Base-by-base conservation (phyloP, 2,797 vertebrate species). In the Argyrosomus regius region DNA sequence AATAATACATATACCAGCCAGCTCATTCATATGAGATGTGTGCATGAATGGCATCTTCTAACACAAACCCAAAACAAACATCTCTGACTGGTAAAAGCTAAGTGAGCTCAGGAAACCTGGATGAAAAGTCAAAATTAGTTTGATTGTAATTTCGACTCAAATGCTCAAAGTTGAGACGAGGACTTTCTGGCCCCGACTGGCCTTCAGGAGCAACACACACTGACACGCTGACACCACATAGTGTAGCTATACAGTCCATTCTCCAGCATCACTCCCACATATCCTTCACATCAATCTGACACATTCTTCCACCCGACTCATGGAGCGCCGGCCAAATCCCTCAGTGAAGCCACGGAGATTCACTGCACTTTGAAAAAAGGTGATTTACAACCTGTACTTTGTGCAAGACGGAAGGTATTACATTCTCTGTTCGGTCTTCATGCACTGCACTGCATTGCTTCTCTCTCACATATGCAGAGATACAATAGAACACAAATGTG, bases 321-420 rank as follows among this genome's bases (percentile, higher is more conserved):
- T 1, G 20, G 52, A 57, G 13, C 48, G 16, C 5, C 54, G 41
- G 53, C 6, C 58, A 9, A 68, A 39, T 64, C 62, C 53, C 67
- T 60, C 46, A 50, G 63, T 8, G 53, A 62, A 75, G 68, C 60
- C 68, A 13, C 76, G 6, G 50, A 75, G 58, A 64, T 54, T 45
- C 66, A 24, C 43, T n/a, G 18, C 46, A 22, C 70, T 70, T 59
- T 49, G 48, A 63, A 22, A 57, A 46, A 62, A 39, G 45, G 26
- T 65, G 45, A 71, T 77, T 75, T 73, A 65, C 43, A 43, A 56
- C 66, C 53, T 72, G n/a, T 39, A 59, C 60, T 54, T 65, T 72
- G 61, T 74, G 41, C 41, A 41, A 52, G 52, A 72, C 45, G 57
- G 20, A 72, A 31, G 14, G 48, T 22, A n/a, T 72, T 72, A 52